phyloP scores from a whole-genome alignment of 2,888 invertebrate genomes.

The Coleophora flavipennella region DNA sequence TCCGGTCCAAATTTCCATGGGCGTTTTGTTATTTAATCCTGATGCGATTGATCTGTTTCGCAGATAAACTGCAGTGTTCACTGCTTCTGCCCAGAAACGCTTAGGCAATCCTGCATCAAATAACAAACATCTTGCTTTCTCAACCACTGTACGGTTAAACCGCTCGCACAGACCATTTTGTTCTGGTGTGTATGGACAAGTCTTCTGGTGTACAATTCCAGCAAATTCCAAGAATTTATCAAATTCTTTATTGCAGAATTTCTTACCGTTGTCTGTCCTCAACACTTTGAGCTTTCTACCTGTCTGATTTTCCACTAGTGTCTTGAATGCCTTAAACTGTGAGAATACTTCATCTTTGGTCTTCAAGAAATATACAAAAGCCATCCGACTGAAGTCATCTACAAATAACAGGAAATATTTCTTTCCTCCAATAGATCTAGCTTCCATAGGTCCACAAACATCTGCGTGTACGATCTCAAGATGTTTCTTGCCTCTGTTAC shows the following conservation, averaged over 20 bases:
- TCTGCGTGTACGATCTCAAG: slow-evolving; percentile 1
- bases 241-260: neutral
- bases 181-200: slow-evolving; percentile 12
- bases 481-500: slow-evolving; percentile 5
- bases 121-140: slow-evolving; percentile 16
- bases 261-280: neutral
- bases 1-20: slow-evolving; percentile 28
- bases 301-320: neutral
- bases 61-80: slow-evolving; percentile 14
- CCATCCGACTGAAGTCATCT: slow-evolving; percentile 7
- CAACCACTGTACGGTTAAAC: slow-evolving; percentile 17
- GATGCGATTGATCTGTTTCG: slow-evolving; percentile 10
- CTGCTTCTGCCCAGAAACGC: slow-evolving; percentile 18
- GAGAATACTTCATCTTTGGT: slow-evolving; percentile 4
- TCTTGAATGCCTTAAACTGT: slow-evolving; percentile 6
- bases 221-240: neutral
- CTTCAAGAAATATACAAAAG: slow-evolving; percentile 5
- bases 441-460: slow-evolving; percentile 7
- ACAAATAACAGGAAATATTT: slow-evolving; percentile 10
- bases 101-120: slow-evolving; percentile 14
- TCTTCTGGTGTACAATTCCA: neutral
- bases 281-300: neutral
- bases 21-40: slow-evolving; percentile 7
- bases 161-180: slow-evolving; percentile 27
- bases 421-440: slow-evolving; percentile 1